phyloP scores from a whole-genome alignment of 2,113 vertebrate species.

The Actinemys pallida region DNA sequence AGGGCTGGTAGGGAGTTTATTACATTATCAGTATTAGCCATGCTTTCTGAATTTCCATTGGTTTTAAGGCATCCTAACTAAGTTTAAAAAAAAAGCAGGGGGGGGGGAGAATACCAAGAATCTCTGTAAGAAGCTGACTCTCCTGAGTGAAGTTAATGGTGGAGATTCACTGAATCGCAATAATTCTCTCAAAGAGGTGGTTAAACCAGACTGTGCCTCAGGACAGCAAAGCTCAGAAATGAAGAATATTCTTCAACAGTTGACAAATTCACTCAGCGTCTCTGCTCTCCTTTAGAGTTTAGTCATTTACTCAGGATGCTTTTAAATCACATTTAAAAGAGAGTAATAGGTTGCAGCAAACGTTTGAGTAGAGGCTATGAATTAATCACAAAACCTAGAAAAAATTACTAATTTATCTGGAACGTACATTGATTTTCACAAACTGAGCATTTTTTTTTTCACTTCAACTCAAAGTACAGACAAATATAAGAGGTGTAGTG shows the following conservation, averaged over 20 bases:
- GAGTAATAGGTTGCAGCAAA: background rate
- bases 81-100: background rate
- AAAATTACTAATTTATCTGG: background rate
- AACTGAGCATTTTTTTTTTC: background rate
- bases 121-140: background rate
- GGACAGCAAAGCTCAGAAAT: background rate
- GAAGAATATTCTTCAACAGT: background rate
- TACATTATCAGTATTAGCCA: conserved; percentile 2
- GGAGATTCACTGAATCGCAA: conserved; percentile 34
- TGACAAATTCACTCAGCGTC: background rate
- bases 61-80: conserved; percentile 2
- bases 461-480: background rate
- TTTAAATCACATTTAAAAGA: background rate
- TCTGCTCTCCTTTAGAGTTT: background rate
- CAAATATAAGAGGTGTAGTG: background rate
- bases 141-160: conserved; percentile 20
- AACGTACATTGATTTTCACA: background rate
- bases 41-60: conserved; percentile 2
- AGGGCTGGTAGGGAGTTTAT: background rate
- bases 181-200: background rate
- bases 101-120: background rate
- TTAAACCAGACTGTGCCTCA: background rate
- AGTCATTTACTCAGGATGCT: background rate
- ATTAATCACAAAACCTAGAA: background rate
- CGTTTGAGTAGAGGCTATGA: background rate